These are phyloP conservation scores for Nomada ruficornis DNA, from an alignment of 2,888 invertebrate species.

Conservation along the genomic window DNA sequence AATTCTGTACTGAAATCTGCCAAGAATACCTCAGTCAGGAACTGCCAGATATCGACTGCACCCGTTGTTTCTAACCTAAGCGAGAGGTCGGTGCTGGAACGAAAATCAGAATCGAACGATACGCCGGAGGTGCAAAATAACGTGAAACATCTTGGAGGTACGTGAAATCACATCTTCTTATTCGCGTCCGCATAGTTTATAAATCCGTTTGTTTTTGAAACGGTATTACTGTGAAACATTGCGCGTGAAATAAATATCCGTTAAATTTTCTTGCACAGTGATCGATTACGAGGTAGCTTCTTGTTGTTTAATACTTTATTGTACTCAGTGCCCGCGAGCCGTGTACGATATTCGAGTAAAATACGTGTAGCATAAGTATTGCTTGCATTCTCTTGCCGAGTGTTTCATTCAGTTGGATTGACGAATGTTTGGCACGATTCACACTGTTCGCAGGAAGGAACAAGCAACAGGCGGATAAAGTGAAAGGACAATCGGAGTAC, in stretches of 20 bases:
- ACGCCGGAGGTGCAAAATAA: conserved; percentile 33
- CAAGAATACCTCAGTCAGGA: conserved; percentile 37
- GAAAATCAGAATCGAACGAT: conserved; percentile 44
- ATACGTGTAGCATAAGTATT: not conserved
- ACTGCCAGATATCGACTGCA: conserved; percentile 22
- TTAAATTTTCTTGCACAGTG: not conserved
- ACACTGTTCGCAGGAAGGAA: conserved; percentile 41
- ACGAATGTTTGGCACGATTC: not conserved
- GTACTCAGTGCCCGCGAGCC: not conserved
- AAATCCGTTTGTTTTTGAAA: not conserved
- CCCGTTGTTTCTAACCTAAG: conserved; percentile 61
- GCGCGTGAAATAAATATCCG: not conserved
- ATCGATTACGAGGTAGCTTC: not conserved
- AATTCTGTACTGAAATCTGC: conserved; percentile 16
- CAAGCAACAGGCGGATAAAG: conserved; percentile 28
- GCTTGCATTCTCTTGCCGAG: not conserved
- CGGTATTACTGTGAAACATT: conserved; percentile 1
- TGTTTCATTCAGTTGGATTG: not conserved
- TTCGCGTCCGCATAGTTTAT: not conserved
- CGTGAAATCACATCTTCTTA: conserved; percentile 4
- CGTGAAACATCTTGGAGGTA: conserved; percentile 53
- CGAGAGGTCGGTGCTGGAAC: conserved; percentile 44
- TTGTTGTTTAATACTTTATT: not conserved
- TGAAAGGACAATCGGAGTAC: conserved; percentile 8
- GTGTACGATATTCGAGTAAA: not conserved